Base-by-base conservation (phyloP, 2,113 vertebrate species). In the Semicossyphus pulcher region DNA sequence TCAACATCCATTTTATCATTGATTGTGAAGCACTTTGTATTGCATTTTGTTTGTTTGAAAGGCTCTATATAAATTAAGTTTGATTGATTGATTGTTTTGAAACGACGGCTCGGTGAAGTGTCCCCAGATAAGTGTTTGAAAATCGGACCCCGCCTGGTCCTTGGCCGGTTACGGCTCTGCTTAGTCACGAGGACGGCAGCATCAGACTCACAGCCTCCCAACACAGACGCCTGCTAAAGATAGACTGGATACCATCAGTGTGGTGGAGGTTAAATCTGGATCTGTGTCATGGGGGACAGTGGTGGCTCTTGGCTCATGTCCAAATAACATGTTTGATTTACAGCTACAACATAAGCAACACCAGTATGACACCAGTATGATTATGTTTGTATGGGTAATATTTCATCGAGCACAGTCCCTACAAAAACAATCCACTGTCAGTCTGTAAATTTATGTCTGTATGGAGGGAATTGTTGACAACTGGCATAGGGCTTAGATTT, bases 241-340 rank as follows among this genome's bases (percentile, higher is more conserved):
- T 61, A 56, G 48, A 56, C 48, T 5, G n/a, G 1, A 34, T 56
- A 16, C 36, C 21, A 49, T 26, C 57, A 23, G 34, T 42, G 56
- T 34, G 31, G 21, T 29, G 4, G 12, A 42, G 10, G 28, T 32
- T 53, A 58, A 58, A 58, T 58, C 42, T 58, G 28, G 36, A 28
- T 59, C n/a, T 71, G 72, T 70, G 59, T 53, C 49, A 41, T 21
- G 20, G 31, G 63, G 37, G 11, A 41, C 47, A 47, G 61, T 21
- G 36, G 21, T 47, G 48, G 29, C 18, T 4, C 11, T 48, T 34
- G 25, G 69, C 48, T 54, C 1, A 3, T 9, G 25, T 56, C 41
- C 28, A 58, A 21, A 80, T 34, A 18, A 66, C 53, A 36, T 34
- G 37, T 20, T 41, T 31, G 20, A n/a, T 16, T 29, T 26, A 64